Conservation (phyloP, 2,113 vertebrate genomes). For the Platichthys flesus region DNA sequence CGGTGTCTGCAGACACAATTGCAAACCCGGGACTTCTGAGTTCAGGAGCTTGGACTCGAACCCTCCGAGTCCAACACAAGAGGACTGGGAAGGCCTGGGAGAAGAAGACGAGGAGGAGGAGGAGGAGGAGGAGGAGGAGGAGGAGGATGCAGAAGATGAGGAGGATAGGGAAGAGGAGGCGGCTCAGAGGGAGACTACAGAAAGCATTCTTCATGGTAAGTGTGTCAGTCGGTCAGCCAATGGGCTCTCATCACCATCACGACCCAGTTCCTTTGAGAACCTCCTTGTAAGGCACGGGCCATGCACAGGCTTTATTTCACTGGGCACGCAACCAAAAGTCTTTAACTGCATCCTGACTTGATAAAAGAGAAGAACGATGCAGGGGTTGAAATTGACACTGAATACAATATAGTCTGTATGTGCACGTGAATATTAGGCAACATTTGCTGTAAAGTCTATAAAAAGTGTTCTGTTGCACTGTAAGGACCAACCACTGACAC, state of each 20-base stretch:
- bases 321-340: too few relatives aligned
- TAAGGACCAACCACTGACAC: too few relatives aligned
- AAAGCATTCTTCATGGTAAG: conserved; percentile 69
- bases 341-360: too few relatives aligned
- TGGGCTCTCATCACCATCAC: conserved; percentile 6
- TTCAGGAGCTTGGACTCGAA: conserved; percentile 40
- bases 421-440: too few relatives aligned
- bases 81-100: conserved; percentile 75
- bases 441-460: too few relatives aligned
- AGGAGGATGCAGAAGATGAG: conserved; percentile 40
- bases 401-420: too few relatives aligned
- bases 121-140: conserved; percentile 48
- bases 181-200: conserved; percentile 63
- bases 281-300: too few relatives aligned
- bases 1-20: conserved; percentile 16
- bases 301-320: too few relatives aligned
- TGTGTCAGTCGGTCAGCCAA: conserved; percentile 54
- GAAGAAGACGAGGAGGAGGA: conserved; percentile 82
- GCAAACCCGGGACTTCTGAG: conserved; percentile 39
- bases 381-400: too few relatives aligned
- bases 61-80: conserved; percentile 47
- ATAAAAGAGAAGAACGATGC: too few relatives aligned
- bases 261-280: conserved; percentile 20
- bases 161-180: conserved; percentile 42
- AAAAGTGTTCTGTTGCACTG: too few relatives aligned